Evolutionary conservation across 2,113 vertebrate species (phyloP), one percentile per base, ranked within the genome.

Genomic region (Sinosuthora webbiana): DNA sequence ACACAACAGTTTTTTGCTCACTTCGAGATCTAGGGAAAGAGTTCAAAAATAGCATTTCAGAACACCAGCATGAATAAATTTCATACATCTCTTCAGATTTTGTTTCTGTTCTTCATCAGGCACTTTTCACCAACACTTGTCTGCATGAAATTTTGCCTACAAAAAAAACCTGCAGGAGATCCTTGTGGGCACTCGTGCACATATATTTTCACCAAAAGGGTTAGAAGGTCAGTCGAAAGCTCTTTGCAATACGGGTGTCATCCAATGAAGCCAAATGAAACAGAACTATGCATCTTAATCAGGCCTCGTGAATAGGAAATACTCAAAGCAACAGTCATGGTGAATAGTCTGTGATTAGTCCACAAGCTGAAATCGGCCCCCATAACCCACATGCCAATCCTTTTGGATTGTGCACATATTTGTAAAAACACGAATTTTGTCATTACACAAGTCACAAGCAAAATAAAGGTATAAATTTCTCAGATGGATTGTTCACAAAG

Each of bases 221-320:
- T 88, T 88, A 86, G 64, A 67, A 94, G 90, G 93, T 94, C 88
- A 95, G 56, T 22, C 0, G 1, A 96, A 93, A 94, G 90, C 82
- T 93, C 93, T 94, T 92, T 95, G 87, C 79, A 86, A 55, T 49
- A 81, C 2, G 52, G 23, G 64, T 94, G 85, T 94, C 93, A 95
- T 95, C 93, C 95, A 92, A 44, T 86, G 85, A 92, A 93, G 92
- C 73, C 83, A 80, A 87, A 86, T 64, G 92, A 81, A 95, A 93
- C 2, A 13, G 89, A 96, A 76, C 76, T 74, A 74, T 92, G 95
- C 94, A 92, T 96, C 94, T 96, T 91, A 96, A 93, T 96, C 73
- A 89, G 88, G 18, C 56, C 56, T 68, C 2, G 3, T 95, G 94
- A 96, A 94, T 93, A 77, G 83, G 85, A 90, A 90, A 96, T 71